Evolutionary conservation across 2,888 invertebrate species (phyloP), one percentile per base, ranked within the genome.

Genomic region (Rhynchonema sp.): DNA sequence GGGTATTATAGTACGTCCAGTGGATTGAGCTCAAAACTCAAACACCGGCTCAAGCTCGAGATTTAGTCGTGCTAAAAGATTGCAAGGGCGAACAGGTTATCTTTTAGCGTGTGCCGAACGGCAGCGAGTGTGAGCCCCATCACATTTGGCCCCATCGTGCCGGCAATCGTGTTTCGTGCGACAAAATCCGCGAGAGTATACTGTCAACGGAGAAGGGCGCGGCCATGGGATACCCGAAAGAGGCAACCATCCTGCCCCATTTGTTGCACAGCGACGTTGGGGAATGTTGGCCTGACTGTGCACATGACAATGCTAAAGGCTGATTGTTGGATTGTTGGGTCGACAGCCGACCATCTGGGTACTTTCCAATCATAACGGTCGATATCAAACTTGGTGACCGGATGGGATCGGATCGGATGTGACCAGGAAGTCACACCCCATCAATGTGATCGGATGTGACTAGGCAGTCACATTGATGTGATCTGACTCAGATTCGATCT

Each of bases 241-340:
- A 55, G 1, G 64, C 64, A 2, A 46, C 58, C 28, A 54, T 52
- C 2, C 56, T 59, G 25, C 64, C 64, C 6, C 64, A 61, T 30
- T 58, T 64, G 30, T 30, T 46, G 30, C 49, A 64, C 53, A 56
- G 59, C 1, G 64, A 64, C 52, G 55, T 64, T 29, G 64, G 59
- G 23, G 59, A 62, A 27, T 64, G 64, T 49, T 64, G 61, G 53
- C 64, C 64, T 28, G 27, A 62, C 23, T 64, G 64, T 26, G 38
- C 38, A n/a, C n/a, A n/a, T n/a, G n/a, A n/a, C n/a, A n/a, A n/a
- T n/a, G n/a, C n/a, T n/a, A n/a, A n/a, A n/a, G n/a, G n/a, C n/a
- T n/a, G n/a, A n/a, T n/a, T n/a, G n/a, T n/a, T n/a, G n/a, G n/a
- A n/a, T n/a, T n/a, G n/a, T n/a, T n/a, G n/a, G n/a, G n/a, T n/a